Evolutionary conservation across 2,888 invertebrate genomes (phyloP), one percentile per base, ranked within the genome.

Genomic region (Lomographa bimaculata): DNA sequence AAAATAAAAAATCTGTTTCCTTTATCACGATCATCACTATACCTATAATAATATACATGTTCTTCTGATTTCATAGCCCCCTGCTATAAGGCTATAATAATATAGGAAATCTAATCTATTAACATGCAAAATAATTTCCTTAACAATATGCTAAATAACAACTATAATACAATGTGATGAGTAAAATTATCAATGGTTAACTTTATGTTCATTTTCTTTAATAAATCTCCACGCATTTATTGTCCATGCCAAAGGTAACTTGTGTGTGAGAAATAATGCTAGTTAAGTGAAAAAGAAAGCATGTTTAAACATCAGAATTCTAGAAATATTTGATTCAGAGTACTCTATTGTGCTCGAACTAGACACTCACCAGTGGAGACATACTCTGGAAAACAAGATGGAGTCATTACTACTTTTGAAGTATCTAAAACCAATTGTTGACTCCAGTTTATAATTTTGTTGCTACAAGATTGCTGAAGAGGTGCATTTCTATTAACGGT

Each of bases 321-420:
- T 35, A 27, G 23, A 20, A 29, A 7, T 29, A 23, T n/a, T 19
- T 3, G 30, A 33, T 50, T 38, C 27, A 11, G 26, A 41, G 10
- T 41, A 8, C 19, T 65, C 79, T 80, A 80, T 70, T 62, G 83
- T 86, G 84, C 80, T 71, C 65, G 56, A 45, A 69, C 83, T 84
- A 83, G 21, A 54, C 74, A 89, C 89, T 89, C 89, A 90, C 90
- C 90, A 60, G 90, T 90, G 79, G 89, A 79, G 74, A 89, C 79
- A 87, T 79, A 84, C 71, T 90, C 90, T 90, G 90, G n/a, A 89
- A 90, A 90, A 86, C 75, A 87, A 86, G 47, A 83, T 86, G 89
- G 87, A 89, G 87, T 69, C 87, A 65, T 89, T 89, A 89, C 89
- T 87, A 86, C 80, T 76, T 66, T 66, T 55, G 57, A 58, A 62